Base-by-base conservation (phyloP, 2,797 vertebrate genomes). In the Morelia viridis region DNA sequence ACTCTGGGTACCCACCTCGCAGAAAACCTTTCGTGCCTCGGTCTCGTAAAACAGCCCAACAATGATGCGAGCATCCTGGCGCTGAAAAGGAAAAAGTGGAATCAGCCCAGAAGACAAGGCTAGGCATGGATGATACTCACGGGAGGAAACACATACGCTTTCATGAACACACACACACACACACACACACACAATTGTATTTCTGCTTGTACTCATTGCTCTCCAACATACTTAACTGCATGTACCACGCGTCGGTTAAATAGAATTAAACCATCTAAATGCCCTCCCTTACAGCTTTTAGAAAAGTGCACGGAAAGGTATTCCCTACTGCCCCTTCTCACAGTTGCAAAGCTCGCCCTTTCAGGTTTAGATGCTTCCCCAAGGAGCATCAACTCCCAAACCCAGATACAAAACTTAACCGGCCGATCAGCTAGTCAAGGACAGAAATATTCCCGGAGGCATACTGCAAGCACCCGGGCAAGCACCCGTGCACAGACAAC, bases 1-100 rank as follows among this genome's bases (percentile, higher is more conserved):
- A 2, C 24, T 15, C 53, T 17, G 65, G 91, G 71, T 46, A 64
- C 95, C 90, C 92, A 99, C 99, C 98, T 99, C 99, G 89, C 99
- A 99, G 96, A 99, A 99, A 92, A 99, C 99, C 95, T 99, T 99
- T 86, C 99, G 97, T 31, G 99, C 99, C 97, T 99, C 99, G 0
- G 99, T 99, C 96, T 99, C 99, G 26, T 99, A 99, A 97, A 99
- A 99, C 85, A 99, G 98, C 57, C 99, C 99, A 96, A 99, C 99
- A 2, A 99, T 99, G 97, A 99, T 99, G 31, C 99, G 97, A 1
- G 99, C 99, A 0, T 99, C 99, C 95, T 99, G 99, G 50, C 99
- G 98, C 99, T 99, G 96, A 0, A 62, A 71, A 56, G 91, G 92
- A 76, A 7, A 13, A 71, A 90, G 11, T 58, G 62, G 26, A 46